These are phyloP conservation scores for Calcarius lapponicus DNA, from an alignment of 2,797 vertebrate genomes.

Conservation along the genomic window DNA sequence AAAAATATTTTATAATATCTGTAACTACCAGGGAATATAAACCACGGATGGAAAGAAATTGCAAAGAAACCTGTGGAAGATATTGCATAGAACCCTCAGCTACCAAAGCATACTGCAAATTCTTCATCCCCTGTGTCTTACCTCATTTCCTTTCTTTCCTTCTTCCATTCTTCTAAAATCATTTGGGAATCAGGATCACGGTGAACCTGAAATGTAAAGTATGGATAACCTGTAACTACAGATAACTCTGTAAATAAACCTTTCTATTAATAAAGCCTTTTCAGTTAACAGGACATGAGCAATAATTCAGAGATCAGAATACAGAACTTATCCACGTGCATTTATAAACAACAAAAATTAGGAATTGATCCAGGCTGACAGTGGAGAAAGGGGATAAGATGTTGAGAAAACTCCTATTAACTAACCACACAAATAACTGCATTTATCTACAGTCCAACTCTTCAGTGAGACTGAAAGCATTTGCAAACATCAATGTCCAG, in stretches of 20 bases:
- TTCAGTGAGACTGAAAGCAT: neutral
- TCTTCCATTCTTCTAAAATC: slow-evolving; percentile 92
- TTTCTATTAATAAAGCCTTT: neutral
- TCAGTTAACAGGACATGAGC: neutral
- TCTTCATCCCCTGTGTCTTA: slow-evolving; percentile 44
- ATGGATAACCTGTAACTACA: neutral
- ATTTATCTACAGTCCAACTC: neutral
- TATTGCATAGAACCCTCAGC: neutral
- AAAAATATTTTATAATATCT: neutral
- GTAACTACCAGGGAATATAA: neutral
- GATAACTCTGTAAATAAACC: neutral
- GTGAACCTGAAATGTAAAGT: slow-evolving; percentile 80
- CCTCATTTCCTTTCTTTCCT: slow-evolving; percentile 91
- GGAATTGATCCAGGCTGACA: neutral
- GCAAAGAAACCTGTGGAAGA: neutral
- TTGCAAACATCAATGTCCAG: neutral
- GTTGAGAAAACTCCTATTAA: neutral
- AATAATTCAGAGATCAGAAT: neutral
- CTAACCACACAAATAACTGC: neutral
- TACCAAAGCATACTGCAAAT: neutral
- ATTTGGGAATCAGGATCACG: slow-evolving; percentile 87
- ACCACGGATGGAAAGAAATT: neutral
- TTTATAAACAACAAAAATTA: neutral
- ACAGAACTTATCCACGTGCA: fast-evolving
- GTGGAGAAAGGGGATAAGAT: neutral